Conservation (phyloP, 2,888 invertebrate species). For the Parochlus steinenii region DNA sequence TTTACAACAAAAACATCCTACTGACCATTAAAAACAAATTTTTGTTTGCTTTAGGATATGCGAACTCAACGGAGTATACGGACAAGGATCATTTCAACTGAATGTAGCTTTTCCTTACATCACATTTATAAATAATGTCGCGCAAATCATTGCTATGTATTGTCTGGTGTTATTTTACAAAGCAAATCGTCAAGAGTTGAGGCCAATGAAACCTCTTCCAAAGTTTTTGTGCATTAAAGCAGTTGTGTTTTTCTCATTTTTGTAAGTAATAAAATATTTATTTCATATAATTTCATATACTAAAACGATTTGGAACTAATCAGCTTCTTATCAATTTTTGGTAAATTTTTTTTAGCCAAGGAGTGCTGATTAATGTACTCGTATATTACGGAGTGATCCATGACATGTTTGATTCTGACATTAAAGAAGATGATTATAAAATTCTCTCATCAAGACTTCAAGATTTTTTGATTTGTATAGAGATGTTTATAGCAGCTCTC, state of each 20-base stretch:
- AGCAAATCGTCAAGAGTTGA: slow-evolving; percentile 64
- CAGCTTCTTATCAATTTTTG: slow-evolving; percentile 4
- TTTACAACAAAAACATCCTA: slow-evolving; percentile 10
- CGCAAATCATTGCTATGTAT: slow-evolving; percentile 94
- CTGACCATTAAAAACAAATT: slow-evolving; percentile 3
- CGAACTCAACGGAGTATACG: slow-evolving; percentile 69
- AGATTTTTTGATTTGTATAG: slow-evolving; percentile 91
- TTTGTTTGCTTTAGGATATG: slow-evolving; percentile 47
- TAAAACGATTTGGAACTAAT: not conserved
- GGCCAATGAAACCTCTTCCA: slow-evolving; percentile 84
- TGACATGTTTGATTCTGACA: slow-evolving; percentile 51
- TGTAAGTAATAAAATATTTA: slow-evolving; percentile 47
- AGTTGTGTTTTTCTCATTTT: slow-evolving; percentile 94
- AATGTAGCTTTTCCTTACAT: slow-evolving; percentile 81
- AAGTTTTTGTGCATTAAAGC: slow-evolving; percentile 96
- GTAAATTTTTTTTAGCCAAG: slow-evolving; percentile 51
- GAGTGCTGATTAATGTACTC: slow-evolving; percentile 71
- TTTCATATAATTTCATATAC: slow-evolving; percentile 4
- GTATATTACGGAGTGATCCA: slow-evolving; percentile 71
- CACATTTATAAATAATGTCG: slow-evolving; percentile 62
- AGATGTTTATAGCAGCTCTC: slow-evolving; percentile 92
- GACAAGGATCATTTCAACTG: slow-evolving; percentile 77
- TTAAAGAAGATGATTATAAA: slow-evolving; percentile 46
- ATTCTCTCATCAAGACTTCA: slow-evolving; percentile 69
- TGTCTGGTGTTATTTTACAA: slow-evolving; percentile 85